Percentiles rank a stretch among this genome's conserved stretches.
Conservation (phyloP, 2,888 invertebrate genomes). For the Lithophane leautieri region DNA sequence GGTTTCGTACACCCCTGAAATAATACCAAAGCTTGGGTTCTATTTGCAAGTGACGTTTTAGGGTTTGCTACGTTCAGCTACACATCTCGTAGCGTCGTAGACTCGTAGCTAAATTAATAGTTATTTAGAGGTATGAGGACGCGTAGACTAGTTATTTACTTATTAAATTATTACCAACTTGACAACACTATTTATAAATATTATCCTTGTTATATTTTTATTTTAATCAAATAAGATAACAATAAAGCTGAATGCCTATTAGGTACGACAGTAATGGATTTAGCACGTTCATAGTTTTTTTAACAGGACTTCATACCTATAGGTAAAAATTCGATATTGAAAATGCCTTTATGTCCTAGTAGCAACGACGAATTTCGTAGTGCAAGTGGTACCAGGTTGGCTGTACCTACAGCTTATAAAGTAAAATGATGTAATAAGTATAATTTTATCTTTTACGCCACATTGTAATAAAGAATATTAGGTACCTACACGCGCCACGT, state of each 20-base stretch:
- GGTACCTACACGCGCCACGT: conserved; percentile 23
- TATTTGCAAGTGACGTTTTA: not conserved
- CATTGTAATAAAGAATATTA: conserved; percentile 26
- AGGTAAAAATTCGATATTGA: not conserved
- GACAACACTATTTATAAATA: not conserved
- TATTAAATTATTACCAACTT: not conserved
- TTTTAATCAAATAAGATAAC: not conserved
- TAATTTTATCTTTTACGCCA: conserved; percentile 45
- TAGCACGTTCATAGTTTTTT: not conserved
- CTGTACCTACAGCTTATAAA: not conserved
- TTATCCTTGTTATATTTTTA: not conserved
- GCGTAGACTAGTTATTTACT: not conserved
- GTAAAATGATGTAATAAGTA: conserved; percentile 17
- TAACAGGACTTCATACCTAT: not conserved
- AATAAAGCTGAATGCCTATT: not conserved
- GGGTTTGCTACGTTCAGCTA: conserved; percentile 8
- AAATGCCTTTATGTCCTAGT: not conserved
- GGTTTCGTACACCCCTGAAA: not conserved
- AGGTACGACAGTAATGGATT: not conserved
- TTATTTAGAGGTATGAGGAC: not conserved
- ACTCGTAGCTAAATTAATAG: not conserved
- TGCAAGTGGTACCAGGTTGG: too few relatives aligned
- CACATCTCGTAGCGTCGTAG: conserved; percentile 21
- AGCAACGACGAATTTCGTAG: too few relatives aligned
- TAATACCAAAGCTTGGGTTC: not conserved